Evolutionary conservation across 2,113 vertebrate species (phyloP), one percentile per base, ranked within the genome.

Genomic region (Cyrtonyx montezumae): DNA sequence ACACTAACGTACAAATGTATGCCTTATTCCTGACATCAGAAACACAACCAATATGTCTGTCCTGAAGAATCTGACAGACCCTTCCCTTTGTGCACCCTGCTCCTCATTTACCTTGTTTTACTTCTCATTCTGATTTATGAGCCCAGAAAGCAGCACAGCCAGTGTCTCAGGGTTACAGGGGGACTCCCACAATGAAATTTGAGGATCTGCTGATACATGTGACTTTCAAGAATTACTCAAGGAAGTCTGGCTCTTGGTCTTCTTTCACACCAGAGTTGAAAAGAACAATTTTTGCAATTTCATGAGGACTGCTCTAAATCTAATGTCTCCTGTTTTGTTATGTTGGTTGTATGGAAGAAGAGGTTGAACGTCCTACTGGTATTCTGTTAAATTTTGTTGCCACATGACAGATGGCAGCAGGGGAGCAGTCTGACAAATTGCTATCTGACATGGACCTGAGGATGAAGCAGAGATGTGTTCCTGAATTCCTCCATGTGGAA

Each of bases 211-310:
- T 28, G 8, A 48, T 73, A 9, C 2, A 7, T 69, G 14, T 68
- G 26, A 16, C 30, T 79, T 87, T 91, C 61, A 74, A 74, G 48
- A 45, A 30, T 67, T 75, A 42, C 37, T 42, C 17, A 51, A 67
- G 25, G 12, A 58, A 46, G 37, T 21, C 23, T 91, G 49, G 48
- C 49, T 94, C 49, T 78, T 5, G 2, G 15, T 78, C 36, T 94
- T 19, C 59, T 71, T 94, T 70, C 59, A 84, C 1, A 4, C 21
- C 70, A 87, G 40, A 18, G 90, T 91, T 88, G 18, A 87, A 85
- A 91, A 87, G 65, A 90, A 75, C 68, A 79, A 30, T 79, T 84
- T 88, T 95, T 88, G 40, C 70, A 26, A 84, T 94, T 79, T 68
- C 93, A 6, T 11, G 11, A 55, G 28, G 28, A 9, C 28, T 55